Evolutionary conservation across 92 coral and sea anemone species (phyloP), one percentile per base, ranked within the genome.

Genomic region (Epizoanthus rinbou): DNA sequence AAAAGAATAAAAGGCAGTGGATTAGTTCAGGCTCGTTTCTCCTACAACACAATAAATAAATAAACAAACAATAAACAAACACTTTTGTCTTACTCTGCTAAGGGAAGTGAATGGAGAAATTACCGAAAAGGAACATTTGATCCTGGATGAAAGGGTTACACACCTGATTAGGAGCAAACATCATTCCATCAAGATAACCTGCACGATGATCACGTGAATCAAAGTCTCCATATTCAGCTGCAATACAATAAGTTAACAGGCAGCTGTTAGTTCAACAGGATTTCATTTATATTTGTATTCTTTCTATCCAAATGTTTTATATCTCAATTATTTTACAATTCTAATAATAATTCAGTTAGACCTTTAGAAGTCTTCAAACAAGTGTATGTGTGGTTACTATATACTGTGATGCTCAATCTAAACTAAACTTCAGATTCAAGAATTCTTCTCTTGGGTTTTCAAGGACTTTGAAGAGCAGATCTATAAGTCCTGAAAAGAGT

Each of bases 121-220:
- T n/a, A n/a, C n/a, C n/a, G 39, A 35, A 2, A 35, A 35, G 39
- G 39, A 35, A 35, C 39, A 35, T 35, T 35, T 35, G 39, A 35
- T 35, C 4, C 39, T 35, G 39, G 39, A 35, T 35, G 39, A 35
- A 35, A 2, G 39, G 39, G 39, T 35, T 35, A 15, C 72, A 52
- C 59, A 96, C 99, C 99, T 96, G 99, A 54, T 87, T 90, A 4
- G 99, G 99, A 50, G 98, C 93, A 90, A 96, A 96, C 65, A 94
- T 91, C 92, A 96, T 85, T 22, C 99, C 99, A 90, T 93, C 93
- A 24, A 96, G 90, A 64, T 94, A 96, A 72, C 94, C 92, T 9
- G 75, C 90, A 5, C 87, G 89, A 70, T 96, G 99, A 15, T 96
- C 95, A 13, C 89, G 91, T 21, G 99, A 91, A 65, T 96, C 99